Percentiles rank a stretch among this genome's conserved stretches.
Evolutionary conservation across 2,888 invertebrate species (phyloP).

Genomic region (Drosophila paranaensis): DNA sequence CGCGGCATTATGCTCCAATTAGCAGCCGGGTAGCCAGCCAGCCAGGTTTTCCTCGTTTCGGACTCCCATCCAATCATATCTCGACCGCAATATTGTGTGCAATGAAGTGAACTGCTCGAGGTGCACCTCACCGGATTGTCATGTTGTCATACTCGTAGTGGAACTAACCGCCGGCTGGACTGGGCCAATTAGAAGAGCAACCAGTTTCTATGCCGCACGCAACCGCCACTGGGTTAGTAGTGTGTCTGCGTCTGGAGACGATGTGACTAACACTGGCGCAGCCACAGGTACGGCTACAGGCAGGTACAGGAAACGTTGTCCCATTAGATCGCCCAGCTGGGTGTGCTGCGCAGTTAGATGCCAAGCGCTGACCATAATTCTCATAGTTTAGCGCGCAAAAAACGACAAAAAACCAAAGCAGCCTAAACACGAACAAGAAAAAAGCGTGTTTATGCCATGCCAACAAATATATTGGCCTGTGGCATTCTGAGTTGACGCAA

Average conservation of each 20-base stretch:
- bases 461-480: constrained; percentile 35
- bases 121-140: constrained; percentile 46
- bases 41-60: constrained; percentile 18
- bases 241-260: constrained; percentile 55
- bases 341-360: constrained; percentile 38
- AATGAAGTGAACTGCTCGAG: constrained; percentile 50
- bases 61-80: constrained; percentile 35
- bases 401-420: background rate
- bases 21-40: constrained; percentile 35
- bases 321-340: constrained; percentile 23
- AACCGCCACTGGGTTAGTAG: constrained; percentile 73
- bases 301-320: constrained; percentile 18
- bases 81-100: constrained; percentile 62
- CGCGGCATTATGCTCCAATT: constrained; percentile 69
- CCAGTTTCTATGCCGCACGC: constrained; percentile 73
- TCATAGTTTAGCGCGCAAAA: constrained; percentile 4
- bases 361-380: constrained; percentile 35
- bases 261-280: constrained; percentile 22
- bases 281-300: background rate
- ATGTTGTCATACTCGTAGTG: constrained; percentile 51
- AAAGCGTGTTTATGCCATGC: constrained; percentile 50
- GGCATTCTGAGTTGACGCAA: constrained; percentile 62
- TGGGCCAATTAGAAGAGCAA: constrained; percentile 73
- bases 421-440: constrained; percentile 29
- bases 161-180: constrained; percentile 34